Evolutionary conservation across 2,888 invertebrate species (phyloP).

Genomic region (Catocala sponsa): DNA sequence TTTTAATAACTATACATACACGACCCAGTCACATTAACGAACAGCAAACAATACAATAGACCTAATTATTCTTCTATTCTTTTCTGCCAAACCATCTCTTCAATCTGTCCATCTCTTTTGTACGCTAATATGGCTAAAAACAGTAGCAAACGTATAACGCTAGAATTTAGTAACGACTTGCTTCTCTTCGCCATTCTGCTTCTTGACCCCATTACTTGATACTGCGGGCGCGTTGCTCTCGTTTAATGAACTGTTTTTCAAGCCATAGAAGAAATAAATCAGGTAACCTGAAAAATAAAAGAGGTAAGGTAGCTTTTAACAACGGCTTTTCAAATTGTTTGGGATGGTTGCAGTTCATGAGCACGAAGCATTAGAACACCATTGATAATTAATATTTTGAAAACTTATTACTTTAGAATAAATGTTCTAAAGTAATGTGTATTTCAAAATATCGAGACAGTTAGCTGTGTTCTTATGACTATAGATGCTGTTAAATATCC

Average conservation of each 20-base stretch:
- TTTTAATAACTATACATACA: too few species aligned
- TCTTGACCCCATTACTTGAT: conserved; percentile 47
- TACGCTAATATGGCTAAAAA: conserved; percentile 40
- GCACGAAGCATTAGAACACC: too few species aligned
- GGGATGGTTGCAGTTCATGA: too few species aligned
- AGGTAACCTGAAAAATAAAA: conserved; percentile 89
- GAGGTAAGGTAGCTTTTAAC: too few species aligned
- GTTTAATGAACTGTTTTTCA: conserved; percentile 92
- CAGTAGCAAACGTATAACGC: conserved; percentile 23
- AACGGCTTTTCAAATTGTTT: too few species aligned
- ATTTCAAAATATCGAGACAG: too few species aligned
- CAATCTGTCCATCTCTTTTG: conserved; percentile 10
- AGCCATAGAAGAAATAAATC: conserved; percentile 96
- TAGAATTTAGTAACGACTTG: conserved; percentile 71
- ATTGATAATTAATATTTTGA: too few species aligned
- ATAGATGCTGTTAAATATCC: too few species aligned
- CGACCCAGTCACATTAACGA: too few species aligned
- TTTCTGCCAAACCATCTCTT: neutral
- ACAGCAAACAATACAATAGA: conserved; percentile 2
- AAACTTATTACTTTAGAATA: too few species aligned
- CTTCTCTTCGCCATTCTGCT: conserved; percentile 42
- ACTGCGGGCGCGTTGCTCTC: conserved; percentile 26
- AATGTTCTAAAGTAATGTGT: too few species aligned
- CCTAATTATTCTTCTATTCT: neutral
- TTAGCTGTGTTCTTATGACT: too few species aligned